Evolutionary conservation across 2,113 vertebrate species (phyloP).

Genomic region (Xenus cinereus): DNA sequence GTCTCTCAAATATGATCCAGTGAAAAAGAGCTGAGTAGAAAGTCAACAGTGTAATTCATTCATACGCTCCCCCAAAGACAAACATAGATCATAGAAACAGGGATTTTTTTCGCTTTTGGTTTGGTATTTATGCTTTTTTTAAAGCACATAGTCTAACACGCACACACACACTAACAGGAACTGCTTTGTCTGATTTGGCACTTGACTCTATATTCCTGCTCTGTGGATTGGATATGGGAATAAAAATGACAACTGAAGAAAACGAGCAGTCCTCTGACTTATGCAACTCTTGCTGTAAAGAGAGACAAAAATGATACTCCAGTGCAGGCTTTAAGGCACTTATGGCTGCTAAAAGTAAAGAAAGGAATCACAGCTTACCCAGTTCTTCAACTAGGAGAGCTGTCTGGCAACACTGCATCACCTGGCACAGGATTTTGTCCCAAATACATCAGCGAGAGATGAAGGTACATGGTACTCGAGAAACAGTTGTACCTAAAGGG

Average conservation of each 20-base stretch:
- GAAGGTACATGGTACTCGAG: not conserved
- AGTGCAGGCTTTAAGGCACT: not conserved
- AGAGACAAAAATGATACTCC: not conserved
- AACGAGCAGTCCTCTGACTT: not conserved
- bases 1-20: not conserved
- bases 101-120: rapidly evolving
- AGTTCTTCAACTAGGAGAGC: not conserved
- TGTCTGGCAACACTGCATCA: not conserved
- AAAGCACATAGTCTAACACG: not conserved
- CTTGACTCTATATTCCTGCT: not conserved
- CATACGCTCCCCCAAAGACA: not conserved
- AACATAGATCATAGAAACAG: not conserved
- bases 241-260: not conserved
- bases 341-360: not conserved
- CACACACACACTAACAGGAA: not conserved
- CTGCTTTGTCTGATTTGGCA: not conserved
- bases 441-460: not conserved
- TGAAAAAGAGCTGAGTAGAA: not conserved
- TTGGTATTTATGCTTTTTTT: not conserved
- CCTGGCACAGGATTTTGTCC: not conserved
- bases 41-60: not conserved
- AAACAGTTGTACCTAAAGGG: not conserved
- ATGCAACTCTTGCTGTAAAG: not conserved
- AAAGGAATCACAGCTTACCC: not conserved
- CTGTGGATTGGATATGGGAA: not conserved